phyloP scores from a whole-genome alignment of 1,140 invertebrate species.

The Drosophila oshimai region DNA sequence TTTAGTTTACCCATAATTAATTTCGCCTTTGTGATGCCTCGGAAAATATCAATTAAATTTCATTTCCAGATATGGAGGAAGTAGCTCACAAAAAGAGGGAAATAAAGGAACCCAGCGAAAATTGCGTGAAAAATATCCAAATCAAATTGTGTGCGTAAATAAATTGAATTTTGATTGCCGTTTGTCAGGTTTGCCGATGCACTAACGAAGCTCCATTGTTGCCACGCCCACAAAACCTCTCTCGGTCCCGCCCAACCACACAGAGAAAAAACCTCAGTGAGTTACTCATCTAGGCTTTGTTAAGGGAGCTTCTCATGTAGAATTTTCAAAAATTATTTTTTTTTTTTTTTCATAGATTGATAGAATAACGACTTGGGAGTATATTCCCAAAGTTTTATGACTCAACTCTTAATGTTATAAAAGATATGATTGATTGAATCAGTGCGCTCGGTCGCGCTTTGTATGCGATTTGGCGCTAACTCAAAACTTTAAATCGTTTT shows the following conservation, averaged over 20 bases:
- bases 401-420: no score
- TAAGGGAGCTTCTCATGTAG: no score
- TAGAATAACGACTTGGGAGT: no score
- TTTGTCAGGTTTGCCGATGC: constrained; percentile 39
- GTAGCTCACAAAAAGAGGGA: not conserved
- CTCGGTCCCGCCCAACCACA: not conserved
- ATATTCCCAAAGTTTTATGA: no score
- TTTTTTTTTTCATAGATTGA: no score
- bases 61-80: not conserved
- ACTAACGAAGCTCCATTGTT: constrained; percentile 76
- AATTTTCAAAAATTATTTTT: no score
- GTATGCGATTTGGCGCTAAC: no score
- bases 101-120: constrained; percentile 13
- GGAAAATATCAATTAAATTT: constrained; percentile 50
- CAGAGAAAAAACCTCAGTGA: not conserved
- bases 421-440: no score
- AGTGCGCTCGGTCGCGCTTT: no score
- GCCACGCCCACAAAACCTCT: constrained; percentile 7
- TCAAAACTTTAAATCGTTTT: no score
- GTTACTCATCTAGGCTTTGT: constrained; percentile 44
- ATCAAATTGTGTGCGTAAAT: constrained; percentile 58
- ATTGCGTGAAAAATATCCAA: constrained; percentile 42
- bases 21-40: constrained; percentile 23
- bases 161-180: constrained; percentile 71
- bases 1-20: constrained; percentile 44